phyloP scores from a whole-genome alignment of 1,140 invertebrate species.

The Dendrolimus punctatus region DNA sequence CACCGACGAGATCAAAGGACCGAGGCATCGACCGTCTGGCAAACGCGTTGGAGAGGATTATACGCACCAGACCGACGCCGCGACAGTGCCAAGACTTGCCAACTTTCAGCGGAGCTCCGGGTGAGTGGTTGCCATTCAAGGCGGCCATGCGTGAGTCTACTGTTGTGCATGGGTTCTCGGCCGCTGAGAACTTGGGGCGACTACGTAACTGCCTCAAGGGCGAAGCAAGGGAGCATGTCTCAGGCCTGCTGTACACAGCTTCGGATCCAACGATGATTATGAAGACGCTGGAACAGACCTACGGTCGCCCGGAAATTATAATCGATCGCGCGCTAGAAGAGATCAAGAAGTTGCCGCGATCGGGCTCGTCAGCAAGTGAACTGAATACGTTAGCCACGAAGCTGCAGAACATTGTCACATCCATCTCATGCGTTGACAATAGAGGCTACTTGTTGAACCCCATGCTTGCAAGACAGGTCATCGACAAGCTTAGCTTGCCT shows the following conservation, averaged over 20 bases:
- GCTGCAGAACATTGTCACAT: too few relatives aligned
- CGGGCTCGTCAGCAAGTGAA: too few relatives aligned
- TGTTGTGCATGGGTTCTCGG: constrained; percentile 3
- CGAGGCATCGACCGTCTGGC: constrained; percentile 8
- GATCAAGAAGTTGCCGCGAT: too few relatives aligned
- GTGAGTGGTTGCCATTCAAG: constrained; percentile 23
- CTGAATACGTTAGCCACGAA: too few relatives aligned
- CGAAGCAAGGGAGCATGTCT: constrained; percentile 14
- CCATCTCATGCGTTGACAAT: too few relatives aligned
- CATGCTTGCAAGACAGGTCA: too few relatives aligned
- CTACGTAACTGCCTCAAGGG: constrained; percentile 14
- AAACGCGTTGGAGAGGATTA: constrained; percentile 13
- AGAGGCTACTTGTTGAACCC: too few relatives aligned
- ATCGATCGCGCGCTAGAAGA: constrained; percentile 12
- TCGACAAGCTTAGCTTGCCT: too few relatives aligned
- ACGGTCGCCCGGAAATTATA: constrained; percentile 16
- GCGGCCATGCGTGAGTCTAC: constrained; percentile 15
- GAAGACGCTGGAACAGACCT: constrained; percentile 17
- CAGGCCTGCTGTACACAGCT: constrained; percentile 8
- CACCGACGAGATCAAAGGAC: constrained; percentile 1
- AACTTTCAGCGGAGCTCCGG: constrained; percentile 10
- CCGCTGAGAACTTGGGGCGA: constrained; percentile 11
- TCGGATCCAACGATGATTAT: constrained; percentile 7
- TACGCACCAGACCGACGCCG: constrained; percentile 1
- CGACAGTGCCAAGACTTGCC: constrained; percentile 11